Base-by-base conservation (phyloP, 2,888 invertebrate species). In the Megastigmus dorsalis region DNA sequence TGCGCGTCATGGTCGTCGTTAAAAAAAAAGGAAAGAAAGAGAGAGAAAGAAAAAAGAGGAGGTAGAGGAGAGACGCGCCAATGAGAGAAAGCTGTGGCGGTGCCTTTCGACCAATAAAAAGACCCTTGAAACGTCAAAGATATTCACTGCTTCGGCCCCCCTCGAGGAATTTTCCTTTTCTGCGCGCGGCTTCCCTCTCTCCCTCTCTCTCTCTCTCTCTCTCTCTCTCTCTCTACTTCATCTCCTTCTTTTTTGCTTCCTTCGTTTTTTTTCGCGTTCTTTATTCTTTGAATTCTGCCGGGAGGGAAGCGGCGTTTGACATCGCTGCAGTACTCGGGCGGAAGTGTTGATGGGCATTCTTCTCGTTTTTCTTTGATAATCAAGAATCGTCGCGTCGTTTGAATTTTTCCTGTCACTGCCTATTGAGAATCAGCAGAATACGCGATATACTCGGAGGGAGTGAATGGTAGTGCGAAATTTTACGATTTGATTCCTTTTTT, bases 341-440 rank as follows among this genome's bases (percentile, higher is more conserved):
- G 57, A 67, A 71, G 67, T 75, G 62, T 71, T 20, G 66, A 75
- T 75, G 66, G 66, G 55, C 28, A 69, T 70, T 63, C n/a, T 63
- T 59, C 67, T 50, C n/a, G 57, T 28, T 65, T 74, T 57, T 38
- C 70, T 70, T 70, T 66, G 54, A 66, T 66, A 50, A 50, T 30
- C 30, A 7, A 26, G 43, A 52, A n/a, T 28, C 30, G 52, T 30
- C 65, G 54, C 55, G 63, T 20, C 41, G 52, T 66, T 65, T 60
- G 28, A 62, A 43, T 30, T 18, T 15, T 13, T 30, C 20, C 36
- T 33, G 4, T 26, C 15, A 3, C 41, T 20, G 30, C 9, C n/a
- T n/a, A n/a, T n/a, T n/a, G n/a, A n/a, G n/a, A n/a, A n/a, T n/a
- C n/a, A n/a, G n/a, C n/a, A n/a, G n/a, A n/a, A n/a, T n/a, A n/a